Evolutionary conservation across 2,797 vertebrate species (phyloP).

Genomic region (Xenopus petersii): DNA sequence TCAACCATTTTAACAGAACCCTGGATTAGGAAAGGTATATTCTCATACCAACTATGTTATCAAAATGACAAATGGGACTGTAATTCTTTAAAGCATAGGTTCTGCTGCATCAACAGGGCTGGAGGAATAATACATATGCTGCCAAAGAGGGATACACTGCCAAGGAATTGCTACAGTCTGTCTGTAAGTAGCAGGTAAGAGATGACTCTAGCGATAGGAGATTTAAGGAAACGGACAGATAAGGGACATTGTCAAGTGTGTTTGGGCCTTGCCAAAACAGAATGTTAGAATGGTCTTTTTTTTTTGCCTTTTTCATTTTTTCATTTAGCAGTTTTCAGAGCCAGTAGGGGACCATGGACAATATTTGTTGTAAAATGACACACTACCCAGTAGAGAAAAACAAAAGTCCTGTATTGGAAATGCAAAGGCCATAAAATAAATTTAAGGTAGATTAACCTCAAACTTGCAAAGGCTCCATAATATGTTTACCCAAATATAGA

Average conservation of each 20-base stretch:
- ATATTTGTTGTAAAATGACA: constrained; percentile 19
- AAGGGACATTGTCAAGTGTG: constrained; percentile 38
- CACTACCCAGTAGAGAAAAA: neutral
- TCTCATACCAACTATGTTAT: constrained; percentile 22
- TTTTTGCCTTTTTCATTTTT: neutral
- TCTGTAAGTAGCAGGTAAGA: constrained; percentile 6
- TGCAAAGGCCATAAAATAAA: neutral
- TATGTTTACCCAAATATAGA: no score
- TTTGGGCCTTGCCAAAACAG: constrained; percentile 26
- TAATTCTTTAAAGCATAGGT: constrained; percentile 8
- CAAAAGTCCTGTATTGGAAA: neutral
- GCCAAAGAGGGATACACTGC: constrained; percentile 25
- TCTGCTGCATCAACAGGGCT: constrained; percentile 40
- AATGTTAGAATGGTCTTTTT: neutral
- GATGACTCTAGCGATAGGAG: constrained; percentile 31
- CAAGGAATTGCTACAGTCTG: constrained; percentile 16
- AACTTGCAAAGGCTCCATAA: no score
- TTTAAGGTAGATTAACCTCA: no score
- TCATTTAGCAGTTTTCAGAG: constrained; percentile 9
- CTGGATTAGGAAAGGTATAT: constrained; percentile 13
- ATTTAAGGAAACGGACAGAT: constrained; percentile 14
- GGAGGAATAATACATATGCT: constrained; percentile 8
- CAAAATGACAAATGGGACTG: constrained; percentile 32
- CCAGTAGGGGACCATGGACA: constrained; percentile 1
- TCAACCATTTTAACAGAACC: constrained; percentile 25